Base-by-base conservation (phyloP, 2,888 invertebrate species). In the Zaprionus obscuricornis region DNA sequence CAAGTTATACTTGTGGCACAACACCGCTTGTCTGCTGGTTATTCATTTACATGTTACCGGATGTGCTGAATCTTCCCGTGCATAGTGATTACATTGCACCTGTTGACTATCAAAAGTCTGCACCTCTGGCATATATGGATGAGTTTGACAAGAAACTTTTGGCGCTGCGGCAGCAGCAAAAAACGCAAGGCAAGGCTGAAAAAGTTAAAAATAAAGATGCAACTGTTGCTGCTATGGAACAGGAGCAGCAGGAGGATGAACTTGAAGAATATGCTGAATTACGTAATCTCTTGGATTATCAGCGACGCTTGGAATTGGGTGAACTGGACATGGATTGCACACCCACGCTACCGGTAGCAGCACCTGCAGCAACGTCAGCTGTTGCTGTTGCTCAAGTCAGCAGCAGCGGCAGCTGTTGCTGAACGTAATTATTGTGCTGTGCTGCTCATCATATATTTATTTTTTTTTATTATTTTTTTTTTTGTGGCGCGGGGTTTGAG, bases 1-100 rank as follows among this genome's bases (percentile, higher is more conserved):
- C 94, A 0, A 93, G 94, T 74, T 99, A 99, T 86, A 92, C 92
- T 4, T 91, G 93, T 45, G 97, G 96, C 1, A 90, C 92, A 40
- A 96, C 97, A 0, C 98, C 98, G 0, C 90, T 99, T 5, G 97
- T 98, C 1, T 95, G 95, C 1, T 99, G 98, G 98, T 91, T 99
- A 1, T 97, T 95, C 87, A 93, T 96, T 0, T 97, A 92, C 87
- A 98, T 98, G 98, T 87, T 98, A 5, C 93, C 94, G 0, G 97
- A 97, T 90, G 91, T 96, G 3, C 57, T 89, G 1, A 65, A 67
- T 0, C 39, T 84, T 11, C 7, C 66, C 0, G 90, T 94, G 0
- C 89, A 91, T 59, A 43, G 77, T 8, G 71, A 59, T 2, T 93
- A 92, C 74, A 24, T 69, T 33, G 91, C 88, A 62, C 94, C 94